Percentiles rank a stretch among this genome's conserved stretches.
Conservation (phyloP, 1,140 invertebrate species). For the Drosophila arawakana region DNA sequence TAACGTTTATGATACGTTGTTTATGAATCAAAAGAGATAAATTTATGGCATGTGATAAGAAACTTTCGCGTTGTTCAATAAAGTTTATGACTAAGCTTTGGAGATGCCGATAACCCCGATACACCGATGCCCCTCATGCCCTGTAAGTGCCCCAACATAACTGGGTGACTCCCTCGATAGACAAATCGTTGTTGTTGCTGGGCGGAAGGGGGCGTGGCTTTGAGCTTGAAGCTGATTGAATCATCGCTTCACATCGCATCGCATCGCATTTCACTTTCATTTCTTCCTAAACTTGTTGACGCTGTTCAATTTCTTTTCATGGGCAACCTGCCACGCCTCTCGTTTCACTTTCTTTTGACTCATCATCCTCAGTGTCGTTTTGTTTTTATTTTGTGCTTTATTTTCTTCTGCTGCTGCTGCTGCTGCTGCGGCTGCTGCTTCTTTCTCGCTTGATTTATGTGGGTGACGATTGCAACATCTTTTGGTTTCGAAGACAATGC, state of each 20-base stretch:
- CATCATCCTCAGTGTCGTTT: slow-evolving; percentile 56
- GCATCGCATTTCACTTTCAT: slow-evolving; percentile 44
- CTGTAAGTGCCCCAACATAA: neutral
- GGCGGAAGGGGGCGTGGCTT: slow-evolving; percentile 20
- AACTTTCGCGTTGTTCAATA: slow-evolving; percentile 28
- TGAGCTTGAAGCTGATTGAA: slow-evolving; percentile 29
- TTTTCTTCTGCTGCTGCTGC: slow-evolving; percentile 20
- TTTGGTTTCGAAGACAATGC: slow-evolving; percentile 53
- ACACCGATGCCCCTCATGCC: too few species aligned
- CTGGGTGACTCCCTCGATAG: slow-evolving; percentile 14
- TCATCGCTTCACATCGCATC: slow-evolving; percentile 29
- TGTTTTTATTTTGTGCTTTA: slow-evolving; percentile 2
- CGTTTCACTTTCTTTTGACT: slow-evolving; percentile 78
- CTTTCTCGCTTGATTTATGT: slow-evolving; percentile 53
- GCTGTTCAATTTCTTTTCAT: slow-evolving; percentile 46
- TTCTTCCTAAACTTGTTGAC: slow-evolving; percentile 24
- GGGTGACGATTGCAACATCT: slow-evolving; percentile 75
- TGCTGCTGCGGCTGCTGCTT: neutral
- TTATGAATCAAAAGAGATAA: slow-evolving; percentile 18
- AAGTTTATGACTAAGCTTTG: slow-evolving; percentile 41
- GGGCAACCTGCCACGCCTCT: slow-evolving; percentile 31
- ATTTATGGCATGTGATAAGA: slow-evolving; percentile 31
- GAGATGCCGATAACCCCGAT: slow-evolving; percentile 23
- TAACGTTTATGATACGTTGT: slow-evolving; percentile 5
- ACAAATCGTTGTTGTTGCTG: neutral